Base-by-base conservation (phyloP, 2,797 vertebrate species). In the Rousettus madagascariensis region DNA sequence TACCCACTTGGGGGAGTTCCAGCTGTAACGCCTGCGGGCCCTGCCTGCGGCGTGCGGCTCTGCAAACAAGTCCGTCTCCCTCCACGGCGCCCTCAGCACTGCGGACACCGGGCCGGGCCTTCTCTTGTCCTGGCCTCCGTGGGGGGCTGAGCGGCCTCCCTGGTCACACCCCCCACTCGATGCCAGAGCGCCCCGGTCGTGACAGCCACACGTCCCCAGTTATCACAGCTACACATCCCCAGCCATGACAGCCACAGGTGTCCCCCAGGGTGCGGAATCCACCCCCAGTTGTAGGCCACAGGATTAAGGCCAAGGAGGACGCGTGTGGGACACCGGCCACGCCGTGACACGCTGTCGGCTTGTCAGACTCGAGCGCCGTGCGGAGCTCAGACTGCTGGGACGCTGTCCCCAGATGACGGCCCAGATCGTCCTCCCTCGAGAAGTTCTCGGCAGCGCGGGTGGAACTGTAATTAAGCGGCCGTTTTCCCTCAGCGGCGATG, bases 391-490 rank as follows among this genome's bases (percentile, higher is more conserved):
- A n/a, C 16, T 1, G n/a, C 82, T 6, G 20, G 38, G 11, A 61
- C 19, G 13, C 17, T 24, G 1, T 88, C 46, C 46, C 57, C 53
- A 17, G 46, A 20, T 4, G 12, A 53, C 10, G 15, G 36, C 63
- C 55, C 16, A 19, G 61, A 55, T 20, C 46, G 0, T 9, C n/a
- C 8, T 53, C 59, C 61, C 53, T 24, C 16, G 68, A 33, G 78
- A 43, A 28, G 12, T 16, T 26, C 82, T 20, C 1, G 4, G 33
- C 11, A 28, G 75, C 16, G 5, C 1, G 0, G 1, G 5, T 1
- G 15, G 46, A 91, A 59, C 51, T 89, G 91, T 97, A 94, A 96
- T 97, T 96, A 97, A 92, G 66, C 2, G 0, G 51, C 53, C 26
- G 0, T 7, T 36, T 90, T 80, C n/a, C 66, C 93, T 88, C 78